Conservation (phyloP, 2,888 invertebrate species). For the Ophioninae sp. region DNA sequence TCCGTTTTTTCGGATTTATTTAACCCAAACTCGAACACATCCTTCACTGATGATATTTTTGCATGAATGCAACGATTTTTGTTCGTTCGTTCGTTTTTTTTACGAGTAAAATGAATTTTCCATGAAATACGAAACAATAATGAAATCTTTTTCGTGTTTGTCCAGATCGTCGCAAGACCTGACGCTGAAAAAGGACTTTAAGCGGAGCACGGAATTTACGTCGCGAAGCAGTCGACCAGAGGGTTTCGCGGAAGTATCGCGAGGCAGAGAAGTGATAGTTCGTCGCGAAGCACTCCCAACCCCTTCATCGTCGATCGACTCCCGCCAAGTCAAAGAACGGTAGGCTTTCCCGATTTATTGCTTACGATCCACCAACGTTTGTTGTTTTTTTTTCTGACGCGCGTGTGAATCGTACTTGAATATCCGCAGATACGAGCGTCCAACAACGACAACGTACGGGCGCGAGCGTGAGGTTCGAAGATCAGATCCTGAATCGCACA, state of each 20-base stretch:
- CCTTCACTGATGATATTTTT: neutral
- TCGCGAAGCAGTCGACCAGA: slow-evolving; percentile 78
- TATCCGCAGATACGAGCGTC: slow-evolving; percentile 75
- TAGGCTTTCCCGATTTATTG: slow-evolving; percentile 56
- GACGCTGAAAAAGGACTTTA: slow-evolving; percentile 77
- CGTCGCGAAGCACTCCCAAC: slow-evolving; percentile 75
- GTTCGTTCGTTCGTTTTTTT: neutral
- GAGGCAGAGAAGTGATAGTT: slow-evolving; percentile 78
- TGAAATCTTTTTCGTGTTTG: neutral
- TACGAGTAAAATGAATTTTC: neutral
- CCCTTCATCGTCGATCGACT: slow-evolving; percentile 75
- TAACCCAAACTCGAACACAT: neutral
- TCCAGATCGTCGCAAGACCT: slow-evolving; percentile 76
- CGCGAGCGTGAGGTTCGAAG: slow-evolving; percentile 79
- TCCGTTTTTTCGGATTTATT: neutral
- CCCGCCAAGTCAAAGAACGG: slow-evolving; percentile 79
- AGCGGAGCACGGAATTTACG: slow-evolving; percentile 75
- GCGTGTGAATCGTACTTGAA: neutral
- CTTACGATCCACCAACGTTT: neutral
- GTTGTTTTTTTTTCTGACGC: neutral
- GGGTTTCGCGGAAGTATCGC: slow-evolving; percentile 75
- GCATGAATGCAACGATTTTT: neutral
- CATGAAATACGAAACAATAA: neutral
- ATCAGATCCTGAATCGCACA: slow-evolving; percentile 77
- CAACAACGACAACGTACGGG: slow-evolving; percentile 72